Evolutionary conservation across 2,888 invertebrate genomes (phyloP).

Genomic region (Dascillus cervinus): DNA sequence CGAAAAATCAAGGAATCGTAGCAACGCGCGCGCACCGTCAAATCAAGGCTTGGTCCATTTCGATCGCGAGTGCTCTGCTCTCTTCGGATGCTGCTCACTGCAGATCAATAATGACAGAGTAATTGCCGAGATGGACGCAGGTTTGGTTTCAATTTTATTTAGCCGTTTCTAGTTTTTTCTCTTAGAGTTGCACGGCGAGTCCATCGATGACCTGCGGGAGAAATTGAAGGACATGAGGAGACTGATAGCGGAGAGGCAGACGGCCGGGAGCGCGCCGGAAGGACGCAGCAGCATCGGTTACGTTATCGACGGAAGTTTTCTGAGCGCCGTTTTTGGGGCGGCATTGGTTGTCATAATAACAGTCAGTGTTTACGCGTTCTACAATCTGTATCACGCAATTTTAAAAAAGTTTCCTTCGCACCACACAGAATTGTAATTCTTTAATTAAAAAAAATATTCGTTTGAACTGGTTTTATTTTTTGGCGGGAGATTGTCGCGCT

Average conservation of each 20-base stretch:
- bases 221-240: constrained; percentile 72
- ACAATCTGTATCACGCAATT: constrained; percentile 72
- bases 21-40: too few relatives aligned
- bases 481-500: too few relatives aligned
- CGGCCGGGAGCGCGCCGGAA: constrained; percentile 42
- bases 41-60: too few relatives aligned
- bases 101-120: constrained; percentile 3
- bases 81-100: too few relatives aligned
- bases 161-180: too few relatives aligned
- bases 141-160: constrained; percentile 2
- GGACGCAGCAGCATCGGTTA: constrained; percentile 31
- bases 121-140: constrained; percentile 8
- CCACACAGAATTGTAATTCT: constrained; percentile 67
- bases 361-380: constrained; percentile 79
- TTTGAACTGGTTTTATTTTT: not conserved
- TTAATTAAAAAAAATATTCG: not conserved
- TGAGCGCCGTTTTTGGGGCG: constrained; percentile 75
- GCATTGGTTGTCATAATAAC: constrained; percentile 70
- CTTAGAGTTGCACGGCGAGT: constrained; percentile 53
- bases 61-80: too few relatives aligned
- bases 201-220: constrained; percentile 73
- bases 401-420: constrained; percentile 74
- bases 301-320: constrained; percentile 74
- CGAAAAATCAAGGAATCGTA: too few relatives aligned
- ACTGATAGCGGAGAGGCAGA: constrained; percentile 67